Conservation (phyloP, 1,140 invertebrate species). For the Drosophila carrolli region DNA sequence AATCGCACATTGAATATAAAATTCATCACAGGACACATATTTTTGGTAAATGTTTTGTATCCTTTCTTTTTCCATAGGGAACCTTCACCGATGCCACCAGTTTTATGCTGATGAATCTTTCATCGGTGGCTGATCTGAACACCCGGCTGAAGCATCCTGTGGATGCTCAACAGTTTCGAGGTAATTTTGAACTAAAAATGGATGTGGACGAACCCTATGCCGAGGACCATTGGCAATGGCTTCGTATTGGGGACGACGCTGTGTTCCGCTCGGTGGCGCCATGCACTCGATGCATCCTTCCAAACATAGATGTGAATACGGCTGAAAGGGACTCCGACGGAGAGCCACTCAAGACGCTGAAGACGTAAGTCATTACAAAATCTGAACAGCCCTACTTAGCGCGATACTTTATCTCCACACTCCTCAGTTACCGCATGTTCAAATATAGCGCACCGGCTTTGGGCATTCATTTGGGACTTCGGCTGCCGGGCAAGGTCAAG, state of each 20-base stretch:
- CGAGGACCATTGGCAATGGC: constrained; percentile 85
- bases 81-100: constrained; percentile 85
- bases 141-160: constrained; percentile 80
- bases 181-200: constrained; percentile 86
- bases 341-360: constrained; percentile 87
- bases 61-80: constrained; percentile 73
- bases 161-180: constrained; percentile 86
- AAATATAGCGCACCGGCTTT: constrained; percentile 69
- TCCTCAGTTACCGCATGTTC: constrained; percentile 70
- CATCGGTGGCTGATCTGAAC: constrained; percentile 85
- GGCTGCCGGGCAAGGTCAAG: constrained; percentile 62
- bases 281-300: constrained; percentile 86
- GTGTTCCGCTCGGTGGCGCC: constrained; percentile 84
- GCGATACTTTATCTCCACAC: not conserved
- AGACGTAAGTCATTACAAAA: constrained; percentile 41
- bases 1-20: too few species aligned
- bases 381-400: not conserved
- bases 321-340: constrained; percentile 85
- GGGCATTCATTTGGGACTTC: constrained; percentile 77
- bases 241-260: constrained; percentile 83
- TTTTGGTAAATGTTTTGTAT: not conserved
- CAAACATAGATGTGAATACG: constrained; percentile 87
- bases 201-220: constrained; percentile 84
- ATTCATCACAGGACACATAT: not conserved
- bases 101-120: constrained; percentile 85